Evolutionary conservation across 2,113 vertebrate genomes (phyloP).

Genomic region (Callospermophilus lateralis): DNA sequence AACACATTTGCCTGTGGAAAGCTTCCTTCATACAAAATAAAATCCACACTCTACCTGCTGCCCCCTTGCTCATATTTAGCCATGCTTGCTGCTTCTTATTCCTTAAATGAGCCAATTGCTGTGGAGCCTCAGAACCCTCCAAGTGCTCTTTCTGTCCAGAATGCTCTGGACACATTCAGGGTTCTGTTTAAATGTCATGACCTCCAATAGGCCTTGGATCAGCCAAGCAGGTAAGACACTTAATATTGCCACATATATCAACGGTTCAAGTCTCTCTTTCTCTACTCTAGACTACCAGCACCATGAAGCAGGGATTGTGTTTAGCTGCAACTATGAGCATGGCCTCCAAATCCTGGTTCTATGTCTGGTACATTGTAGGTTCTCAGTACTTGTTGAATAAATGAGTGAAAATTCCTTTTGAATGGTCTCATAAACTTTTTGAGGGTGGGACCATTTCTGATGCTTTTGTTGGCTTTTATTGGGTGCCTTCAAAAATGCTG

Average conservation of each 20-base stretch:
- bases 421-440: background rate
- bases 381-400: background rate
- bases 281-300: background rate
- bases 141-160: background rate
- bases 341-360: background rate
- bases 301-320: background rate
- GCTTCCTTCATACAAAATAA: too few species aligned
- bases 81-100: background rate
- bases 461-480: background rate
- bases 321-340: rapidly evolving
- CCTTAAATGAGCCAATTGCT: background rate
- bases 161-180: background rate
- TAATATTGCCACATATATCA: background rate
- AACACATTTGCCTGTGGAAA: background rate
- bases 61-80: too few species aligned
- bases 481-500: background rate
- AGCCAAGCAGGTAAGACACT: too few species aligned
- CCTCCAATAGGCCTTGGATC: background rate
- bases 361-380: background rate
- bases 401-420: background rate
- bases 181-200: background rate
- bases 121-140: rapidly evolving
- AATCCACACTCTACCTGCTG: background rate
- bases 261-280: background rate
- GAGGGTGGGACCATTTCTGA: background rate